Base-by-base conservation (phyloP, 2,797 vertebrate species). In the Gymnoscopelus microlampas region DNA sequence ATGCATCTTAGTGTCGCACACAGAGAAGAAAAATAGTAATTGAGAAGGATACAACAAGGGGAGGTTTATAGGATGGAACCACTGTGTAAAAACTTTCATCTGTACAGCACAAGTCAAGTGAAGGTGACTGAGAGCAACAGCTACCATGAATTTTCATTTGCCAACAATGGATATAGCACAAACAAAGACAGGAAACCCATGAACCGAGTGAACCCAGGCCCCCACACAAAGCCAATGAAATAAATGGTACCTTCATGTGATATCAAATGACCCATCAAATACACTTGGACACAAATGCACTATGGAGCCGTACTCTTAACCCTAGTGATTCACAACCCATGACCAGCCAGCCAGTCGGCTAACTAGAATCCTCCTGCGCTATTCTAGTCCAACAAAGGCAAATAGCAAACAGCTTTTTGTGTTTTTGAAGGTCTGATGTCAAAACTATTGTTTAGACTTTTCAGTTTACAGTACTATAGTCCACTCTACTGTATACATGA, bases 231-330 rank as follows among this genome's bases (percentile, higher is more conserved):
- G 63, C 78, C 70, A 63, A 79, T 86, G 83, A 91, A 93, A 94
- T 91, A 92, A 93, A 94, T 93, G 93, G 93, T 94, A 94, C 93
- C 93, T 81, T 92, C 82, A 90, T 89, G 91, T 90, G 84, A 91
- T 91, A 90, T 91, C 81, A 89, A 90, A 90, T 91, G 90, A 93
- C 71, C 87, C 90, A 93, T 94, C 94, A 94, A 94, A 94, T 94
- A 94, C 93, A 94, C 93, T 93, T 93, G 92, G 93, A 77, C 49
- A 63, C 80, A 74, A 79, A 87, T 32, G 62, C 55, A 65, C 82
- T 73, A 68, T 23, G 51, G 53, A 74, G 70, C 57, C 66, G 78
- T 75, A 32, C 60, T 49, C 73, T 68, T 66, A 75, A 82, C 76
- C 71, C 69, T 76, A 57, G 75, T 57, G 59, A 70, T 78, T 74